These are phyloP conservation scores for Vulpes vulpes DNA, from an alignment of 2,113 vertebrate genomes.

Conservation along the genomic window DNA sequence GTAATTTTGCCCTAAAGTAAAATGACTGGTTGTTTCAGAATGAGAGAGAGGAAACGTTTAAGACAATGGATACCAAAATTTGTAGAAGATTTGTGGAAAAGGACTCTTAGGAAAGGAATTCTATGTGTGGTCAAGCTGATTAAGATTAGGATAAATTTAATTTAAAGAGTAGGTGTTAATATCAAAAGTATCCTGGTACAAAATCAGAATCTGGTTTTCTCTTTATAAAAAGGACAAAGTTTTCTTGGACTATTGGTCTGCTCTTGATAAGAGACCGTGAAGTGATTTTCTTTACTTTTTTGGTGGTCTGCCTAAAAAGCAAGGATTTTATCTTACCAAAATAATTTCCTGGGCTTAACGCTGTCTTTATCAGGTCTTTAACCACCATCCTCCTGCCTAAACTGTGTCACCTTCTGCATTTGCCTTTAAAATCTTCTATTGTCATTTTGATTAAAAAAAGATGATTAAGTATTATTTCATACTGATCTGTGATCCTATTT, in stretches of 20 bases:
- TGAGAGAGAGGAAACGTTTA: not conserved
- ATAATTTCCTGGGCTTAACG: not conserved
- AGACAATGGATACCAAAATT: not conserved
- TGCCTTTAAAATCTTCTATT: not conserved
- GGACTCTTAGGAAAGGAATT: not conserved
- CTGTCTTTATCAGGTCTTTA: not conserved
- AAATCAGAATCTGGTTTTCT: slow-evolving; percentile 5
- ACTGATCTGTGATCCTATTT: not conserved
- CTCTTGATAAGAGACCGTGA: not conserved
- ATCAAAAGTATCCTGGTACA: not conserved
- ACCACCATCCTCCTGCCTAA: not conserved
- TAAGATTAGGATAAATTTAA: not conserved
- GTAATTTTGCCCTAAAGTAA: not conserved
- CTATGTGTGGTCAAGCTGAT: not conserved
- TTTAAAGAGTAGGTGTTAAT: not conserved
- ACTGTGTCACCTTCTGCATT: not conserved
- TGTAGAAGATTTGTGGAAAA: not conserved
- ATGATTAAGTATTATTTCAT: not conserved
- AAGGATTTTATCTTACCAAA: not conserved
- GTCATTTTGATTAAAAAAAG: not conserved
- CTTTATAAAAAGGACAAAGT: not conserved
- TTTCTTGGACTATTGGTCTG: not conserved
- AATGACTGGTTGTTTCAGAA: not conserved
- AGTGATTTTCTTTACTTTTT: not conserved
- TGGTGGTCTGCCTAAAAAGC: not conserved